Evolutionary conservation across 2,888 invertebrate genomes (phyloP).

Genomic region (Lasioglossum vierecki): DNA sequence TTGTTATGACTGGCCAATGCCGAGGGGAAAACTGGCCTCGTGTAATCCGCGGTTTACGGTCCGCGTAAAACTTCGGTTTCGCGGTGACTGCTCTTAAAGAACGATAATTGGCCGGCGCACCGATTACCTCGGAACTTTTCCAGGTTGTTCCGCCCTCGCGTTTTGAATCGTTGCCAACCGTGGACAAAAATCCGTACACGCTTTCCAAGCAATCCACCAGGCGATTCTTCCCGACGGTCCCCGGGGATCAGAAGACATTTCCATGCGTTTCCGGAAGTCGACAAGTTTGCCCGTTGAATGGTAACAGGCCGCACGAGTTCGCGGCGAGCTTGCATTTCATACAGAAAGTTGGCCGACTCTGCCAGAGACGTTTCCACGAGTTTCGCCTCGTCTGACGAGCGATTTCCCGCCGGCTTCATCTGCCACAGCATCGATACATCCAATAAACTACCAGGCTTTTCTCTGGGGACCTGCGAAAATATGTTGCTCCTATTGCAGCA

Average conservation of each 20-base stretch:
- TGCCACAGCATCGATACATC: background rate
- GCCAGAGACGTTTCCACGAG: slow-evolving; percentile 17
- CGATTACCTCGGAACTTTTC: slow-evolving; percentile 2
- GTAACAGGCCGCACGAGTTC: background rate
- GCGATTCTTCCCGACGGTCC: background rate
- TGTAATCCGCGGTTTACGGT: background rate
- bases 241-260: background rate
- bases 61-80: slow-evolving; percentile 9
- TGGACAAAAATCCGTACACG: background rate
- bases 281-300: background rate
- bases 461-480: background rate
- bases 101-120: slow-evolving; percentile 13
- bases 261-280: slow-evolving; percentile 14
- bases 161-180: slow-evolving; percentile 2
- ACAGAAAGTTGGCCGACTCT: background rate
- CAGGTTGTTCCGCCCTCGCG: background rate
- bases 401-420: background rate
- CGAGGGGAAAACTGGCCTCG: background rate
- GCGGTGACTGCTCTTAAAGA: background rate
- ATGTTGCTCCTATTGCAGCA: background rate
- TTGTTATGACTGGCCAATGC: background rate
- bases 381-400: background rate
- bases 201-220: background rate
- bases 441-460: background rate
- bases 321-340: background rate